Conservation (phyloP, 1,140 invertebrate species). For the Aphelinus certus region DNA sequence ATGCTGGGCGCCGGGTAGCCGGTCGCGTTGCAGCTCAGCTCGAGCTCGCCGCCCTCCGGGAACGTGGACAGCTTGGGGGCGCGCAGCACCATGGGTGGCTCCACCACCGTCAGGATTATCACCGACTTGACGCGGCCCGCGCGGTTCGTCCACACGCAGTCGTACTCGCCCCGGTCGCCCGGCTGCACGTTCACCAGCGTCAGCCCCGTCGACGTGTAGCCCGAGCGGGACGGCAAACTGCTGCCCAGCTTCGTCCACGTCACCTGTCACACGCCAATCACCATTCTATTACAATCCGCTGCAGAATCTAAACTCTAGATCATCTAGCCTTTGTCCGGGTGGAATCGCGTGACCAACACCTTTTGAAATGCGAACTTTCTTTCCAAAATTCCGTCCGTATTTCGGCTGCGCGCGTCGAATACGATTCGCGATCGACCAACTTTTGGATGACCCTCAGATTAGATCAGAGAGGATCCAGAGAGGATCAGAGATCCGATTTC, state of each 20-base stretch:
- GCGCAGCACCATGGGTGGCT: conserved; percentile 71
- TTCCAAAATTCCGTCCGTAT: too few species aligned
- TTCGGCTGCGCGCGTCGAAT: too few species aligned
- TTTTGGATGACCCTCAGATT: too few species aligned
- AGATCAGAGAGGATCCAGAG: too few species aligned
- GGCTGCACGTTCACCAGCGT: conserved; percentile 57
- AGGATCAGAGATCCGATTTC: too few species aligned
- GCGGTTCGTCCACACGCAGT: conserved; percentile 61
- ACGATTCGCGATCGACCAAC: too few species aligned
- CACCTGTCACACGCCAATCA: conserved; percentile 47
- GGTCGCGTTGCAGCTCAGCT: conserved; percentile 73
- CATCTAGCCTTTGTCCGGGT: too few species aligned
- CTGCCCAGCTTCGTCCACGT: conserved; percentile 69
- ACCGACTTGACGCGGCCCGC: conserved; percentile 55
- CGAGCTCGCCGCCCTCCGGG: conserved; percentile 73
- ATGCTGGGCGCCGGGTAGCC: conserved; percentile 79
- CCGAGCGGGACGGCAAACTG: conserved; percentile 53
- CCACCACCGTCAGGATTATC: conserved; percentile 63
- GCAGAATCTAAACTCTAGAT: too few species aligned
- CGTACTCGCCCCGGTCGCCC: conserved; percentile 58
- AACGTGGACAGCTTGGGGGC: conserved; percentile 69
- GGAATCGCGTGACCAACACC: too few species aligned
- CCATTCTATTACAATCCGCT: not conserved
- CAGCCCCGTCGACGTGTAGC: conserved; percentile 50
- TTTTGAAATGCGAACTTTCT: too few species aligned